Evolutionary conservation across 2,797 vertebrate species (phyloP).

Genomic region (Gymnopithys bicolor): DNA sequence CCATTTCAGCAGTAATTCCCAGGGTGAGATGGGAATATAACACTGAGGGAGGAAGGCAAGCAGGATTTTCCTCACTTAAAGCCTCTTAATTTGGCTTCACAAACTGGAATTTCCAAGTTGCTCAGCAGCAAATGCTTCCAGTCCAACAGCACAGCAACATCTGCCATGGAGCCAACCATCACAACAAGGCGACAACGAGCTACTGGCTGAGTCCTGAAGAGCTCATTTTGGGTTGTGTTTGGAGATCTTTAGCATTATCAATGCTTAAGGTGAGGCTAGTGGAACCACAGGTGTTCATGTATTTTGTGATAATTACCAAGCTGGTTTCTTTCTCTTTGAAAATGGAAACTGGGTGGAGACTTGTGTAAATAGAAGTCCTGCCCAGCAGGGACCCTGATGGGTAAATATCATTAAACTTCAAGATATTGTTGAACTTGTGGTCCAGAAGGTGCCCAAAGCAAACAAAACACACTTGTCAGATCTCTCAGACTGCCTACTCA

Average conservation of each 20-base stretch:
- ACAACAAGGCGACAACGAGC: neutral
- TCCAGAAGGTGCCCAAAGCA: neutral
- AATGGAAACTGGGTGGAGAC: neutral
- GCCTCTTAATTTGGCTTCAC: slow-evolving; percentile 29
- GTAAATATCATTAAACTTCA: neutral
- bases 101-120: slow-evolving; percentile 33
- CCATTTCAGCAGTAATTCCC: slow-evolving; percentile 51
- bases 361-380: neutral
- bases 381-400: neutral
- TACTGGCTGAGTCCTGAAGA: neutral
- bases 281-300: neutral
- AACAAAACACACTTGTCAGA: neutral
- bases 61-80: slow-evolving; percentile 37
- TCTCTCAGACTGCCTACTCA: neutral
- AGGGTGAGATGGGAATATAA: neutral
- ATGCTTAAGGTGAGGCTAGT: neutral
- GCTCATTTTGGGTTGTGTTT: neutral
- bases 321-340: neutral
- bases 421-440: neutral
- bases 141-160: neutral
- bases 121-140: slow-evolving; percentile 23
- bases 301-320: neutral
- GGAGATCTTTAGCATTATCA: neutral
- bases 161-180: neutral
- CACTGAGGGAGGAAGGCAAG: neutral